Evolutionary conservation across 2,113 vertebrate genomes (phyloP).

Genomic region (Aramus guarauna): DNA sequence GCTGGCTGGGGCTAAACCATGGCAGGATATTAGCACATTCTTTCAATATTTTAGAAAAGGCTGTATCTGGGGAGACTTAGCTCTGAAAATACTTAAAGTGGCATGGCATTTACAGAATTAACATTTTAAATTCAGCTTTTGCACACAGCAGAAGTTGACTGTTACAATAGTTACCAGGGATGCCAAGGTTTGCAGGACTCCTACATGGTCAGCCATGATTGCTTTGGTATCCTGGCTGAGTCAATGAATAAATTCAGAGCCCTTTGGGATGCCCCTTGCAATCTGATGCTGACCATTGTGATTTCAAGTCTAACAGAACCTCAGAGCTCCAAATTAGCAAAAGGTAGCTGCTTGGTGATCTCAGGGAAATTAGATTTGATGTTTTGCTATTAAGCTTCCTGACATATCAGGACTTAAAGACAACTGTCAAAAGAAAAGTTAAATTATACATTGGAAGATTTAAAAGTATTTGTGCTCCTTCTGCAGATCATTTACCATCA

Average conservation of each 20-base stretch:
- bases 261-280: neutral
- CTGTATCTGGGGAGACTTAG: neutral
- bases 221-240: no score
- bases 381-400: neutral
- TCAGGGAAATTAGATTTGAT: neutral
- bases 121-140: neutral
- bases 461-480: neutral
- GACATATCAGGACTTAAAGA: neutral
- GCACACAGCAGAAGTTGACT: neutral
- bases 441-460: neutral
- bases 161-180: neutral
- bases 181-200: neutral
- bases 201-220: accelerated
- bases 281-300: neutral
- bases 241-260: neutral
- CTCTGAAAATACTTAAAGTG: neutral
- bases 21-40: neutral
- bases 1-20: no score
- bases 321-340: neutral
- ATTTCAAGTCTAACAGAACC: neutral
- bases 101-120: neutral
- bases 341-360: neutral
- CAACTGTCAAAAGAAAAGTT: neutral
- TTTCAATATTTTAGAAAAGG: neutral
- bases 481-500: neutral